Evolutionary conservation across 2,888 invertebrate species (phyloP).

Genomic region (Corythucha ciliata): DNA sequence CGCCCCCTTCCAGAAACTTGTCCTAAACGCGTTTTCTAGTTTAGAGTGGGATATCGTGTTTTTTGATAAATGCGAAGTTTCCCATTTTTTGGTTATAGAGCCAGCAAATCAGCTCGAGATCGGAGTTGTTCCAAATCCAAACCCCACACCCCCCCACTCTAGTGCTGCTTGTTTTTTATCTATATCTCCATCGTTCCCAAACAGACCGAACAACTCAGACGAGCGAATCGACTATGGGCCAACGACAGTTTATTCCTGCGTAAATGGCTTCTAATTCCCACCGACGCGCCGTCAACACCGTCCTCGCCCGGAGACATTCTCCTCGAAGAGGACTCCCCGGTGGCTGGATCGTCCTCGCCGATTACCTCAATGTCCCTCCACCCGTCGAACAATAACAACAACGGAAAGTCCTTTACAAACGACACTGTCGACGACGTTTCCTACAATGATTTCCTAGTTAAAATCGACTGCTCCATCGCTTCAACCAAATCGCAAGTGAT

Average conservation of each 20-base stretch:
- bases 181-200: too few species aligned
- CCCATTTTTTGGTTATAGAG: too few species aligned
- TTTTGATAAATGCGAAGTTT: too few species aligned
- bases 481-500: constrained; percentile 74
- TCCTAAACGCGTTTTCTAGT: too few species aligned
- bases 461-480: constrained; percentile 76
- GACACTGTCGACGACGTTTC: constrained; percentile 51
- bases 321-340: constrained; percentile 32
- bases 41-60: too few species aligned
- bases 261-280: constrained; percentile 78
- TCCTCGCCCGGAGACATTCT: constrained; percentile 33
- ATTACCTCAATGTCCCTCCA: constrained; percentile 21
- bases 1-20: too few species aligned
- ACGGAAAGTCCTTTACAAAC: too few species aligned
- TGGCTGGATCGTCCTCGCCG: too few species aligned
- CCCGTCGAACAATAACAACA: constrained; percentile 20
- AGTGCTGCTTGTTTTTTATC: too few species aligned
- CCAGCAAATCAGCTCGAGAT: too few species aligned
- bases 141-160: too few species aligned
- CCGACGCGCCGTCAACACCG: constrained; percentile 47
- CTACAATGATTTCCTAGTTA: constrained; percentile 68
- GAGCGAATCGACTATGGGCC: constrained; percentile 83
- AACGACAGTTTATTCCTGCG: constrained; percentile 87
- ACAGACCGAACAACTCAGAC: constrained; percentile 90
- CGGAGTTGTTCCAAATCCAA: too few species aligned